Conservation (phyloP, 2,888 invertebrate genomes). For the Timema podura region DNA sequence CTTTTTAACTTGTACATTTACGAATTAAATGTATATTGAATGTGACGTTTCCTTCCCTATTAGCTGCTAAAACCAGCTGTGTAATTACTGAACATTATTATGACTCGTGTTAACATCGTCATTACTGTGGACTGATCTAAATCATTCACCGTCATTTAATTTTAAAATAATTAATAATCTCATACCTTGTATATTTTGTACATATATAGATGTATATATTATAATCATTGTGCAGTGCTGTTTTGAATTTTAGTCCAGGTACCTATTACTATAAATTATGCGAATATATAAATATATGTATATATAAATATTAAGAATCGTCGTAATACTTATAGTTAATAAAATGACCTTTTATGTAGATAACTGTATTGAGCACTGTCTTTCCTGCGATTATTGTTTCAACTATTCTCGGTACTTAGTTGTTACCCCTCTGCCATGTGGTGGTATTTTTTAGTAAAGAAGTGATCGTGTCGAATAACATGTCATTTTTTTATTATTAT, state of each 20-base stretch:
- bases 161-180: constrained; percentile 28
- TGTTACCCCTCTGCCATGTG: neutral
- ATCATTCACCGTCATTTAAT: constrained; percentile 31
- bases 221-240: constrained; percentile 32
- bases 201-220: constrained; percentile 27
- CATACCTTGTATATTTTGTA: constrained; percentile 33
- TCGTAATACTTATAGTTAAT: constrained; percentile 21
- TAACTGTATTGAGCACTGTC: constrained; percentile 23
- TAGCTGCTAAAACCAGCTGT: constrained; percentile 26
- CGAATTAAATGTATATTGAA: constrained; percentile 25
- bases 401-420: constrained; percentile 25
- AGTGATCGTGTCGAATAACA: neutral
- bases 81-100: constrained; percentile 29
- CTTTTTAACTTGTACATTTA: neutral
- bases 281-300: constrained; percentile 30
- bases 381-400: constrained; percentile 21
- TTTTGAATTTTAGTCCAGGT: constrained; percentile 33
- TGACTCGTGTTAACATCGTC: constrained; percentile 31
- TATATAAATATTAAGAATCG: constrained; percentile 27
- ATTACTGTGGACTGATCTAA: constrained; percentile 32
- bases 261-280: constrained; percentile 29
- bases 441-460: too few relatives aligned
- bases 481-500: constrained; percentile 17
- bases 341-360: constrained; percentile 24
- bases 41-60: constrained; percentile 27